Base-by-base conservation (phyloP, 1,140 invertebrate species). In the Drosophila fuyamai region DNA sequence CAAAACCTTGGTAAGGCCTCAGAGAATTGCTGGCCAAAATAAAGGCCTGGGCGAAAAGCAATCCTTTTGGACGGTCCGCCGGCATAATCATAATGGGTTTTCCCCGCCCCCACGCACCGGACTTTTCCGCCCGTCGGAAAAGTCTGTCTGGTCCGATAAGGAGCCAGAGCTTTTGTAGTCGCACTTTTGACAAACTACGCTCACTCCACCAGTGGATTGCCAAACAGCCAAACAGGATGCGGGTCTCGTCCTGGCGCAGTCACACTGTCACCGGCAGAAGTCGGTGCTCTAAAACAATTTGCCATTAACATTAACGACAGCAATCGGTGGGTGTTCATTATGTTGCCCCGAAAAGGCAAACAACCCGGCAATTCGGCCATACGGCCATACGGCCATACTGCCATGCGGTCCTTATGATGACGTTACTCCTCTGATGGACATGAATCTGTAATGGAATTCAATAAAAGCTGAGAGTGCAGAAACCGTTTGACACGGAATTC, bases 381-480 rank as follows among this genome's bases (percentile, higher is more conserved):
- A 23, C 29, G 38, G 36, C 27, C n/a, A 6, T 9, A 10, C 14
- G 13, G 32, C 12, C 38, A 8, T 43, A 40, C n/a, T 35, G 29
- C 5, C 40, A 36, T 54, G 27, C 43, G 50, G 58, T 57, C 65
- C 82, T 88, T 86, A 86, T 86, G 83, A 86, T 86, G 83, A 86
- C 82, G 79, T 86, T 79, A 67, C 61, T 59, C 32, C 66, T 18
- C 66, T 66, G 78, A 67, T 51, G 62, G 78, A 79, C 83, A 85
- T 85, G 78, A 85, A 78, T 81, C 83, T 83, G 83, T 88, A 86
- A 83, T 88, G 83, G 84, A 86, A 88, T 86, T 88, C 83, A 86
- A 86, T 86, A 86, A 86, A 88, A 86, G 83, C 83, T 83, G 84
- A 86, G 79, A 88, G 83, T 86, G 83, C 84, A 83, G 79, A 88